These are phyloP conservation scores for Scaptomyza tumidula DNA, from an alignment of 2,888 invertebrate genomes.

Conservation along the genomic window DNA sequence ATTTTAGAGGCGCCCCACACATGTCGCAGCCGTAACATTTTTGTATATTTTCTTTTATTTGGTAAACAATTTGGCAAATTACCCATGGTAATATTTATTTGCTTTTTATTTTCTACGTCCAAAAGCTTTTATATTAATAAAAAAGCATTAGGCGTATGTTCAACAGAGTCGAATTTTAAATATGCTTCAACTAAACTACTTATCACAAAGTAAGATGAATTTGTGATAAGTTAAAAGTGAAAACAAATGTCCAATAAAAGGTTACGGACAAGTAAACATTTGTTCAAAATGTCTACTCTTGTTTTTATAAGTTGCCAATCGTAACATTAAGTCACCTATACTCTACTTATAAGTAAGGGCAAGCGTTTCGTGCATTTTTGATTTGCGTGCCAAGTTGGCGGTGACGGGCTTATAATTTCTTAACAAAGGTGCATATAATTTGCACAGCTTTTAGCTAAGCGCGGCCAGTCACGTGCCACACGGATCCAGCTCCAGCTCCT, in stretches of 20 bases:
- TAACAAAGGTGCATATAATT: conserved; percentile 79
- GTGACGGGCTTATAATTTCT: conserved; percentile 75
- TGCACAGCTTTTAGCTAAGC: conserved; percentile 61
- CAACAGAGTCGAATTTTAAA: conserved; percentile 1
- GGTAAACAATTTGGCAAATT: conserved; percentile 66
- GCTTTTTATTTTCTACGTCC: conserved; percentile 20
- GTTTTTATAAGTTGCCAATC: background rate
- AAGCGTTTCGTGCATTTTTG: conserved; percentile 67
- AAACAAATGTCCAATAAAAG: too few species aligned
- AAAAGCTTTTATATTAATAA: conserved; percentile 62
- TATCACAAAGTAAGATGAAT: background rate
- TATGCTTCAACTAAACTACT: background rate
- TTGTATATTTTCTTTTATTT: conserved; percentile 36
- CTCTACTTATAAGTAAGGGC: conserved; percentile 12
- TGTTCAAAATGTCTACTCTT: too few species aligned
- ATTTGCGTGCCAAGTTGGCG: conserved; percentile 69
- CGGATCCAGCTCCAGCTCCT: conserved; percentile 11
- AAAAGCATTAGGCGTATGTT: conserved; percentile 3
- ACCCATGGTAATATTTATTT: conserved; percentile 34
- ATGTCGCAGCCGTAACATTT: conserved; percentile 58
- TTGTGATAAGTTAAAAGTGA: too few species aligned
- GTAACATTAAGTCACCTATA: background rate
- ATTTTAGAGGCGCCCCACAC: conserved; percentile 26
- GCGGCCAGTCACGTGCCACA: conserved; percentile 66
- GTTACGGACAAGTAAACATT: too few species aligned